Evolutionary conservation across 2,113 vertebrate species (phyloP).

Genomic region (Laticauda laticaudata): DNA sequence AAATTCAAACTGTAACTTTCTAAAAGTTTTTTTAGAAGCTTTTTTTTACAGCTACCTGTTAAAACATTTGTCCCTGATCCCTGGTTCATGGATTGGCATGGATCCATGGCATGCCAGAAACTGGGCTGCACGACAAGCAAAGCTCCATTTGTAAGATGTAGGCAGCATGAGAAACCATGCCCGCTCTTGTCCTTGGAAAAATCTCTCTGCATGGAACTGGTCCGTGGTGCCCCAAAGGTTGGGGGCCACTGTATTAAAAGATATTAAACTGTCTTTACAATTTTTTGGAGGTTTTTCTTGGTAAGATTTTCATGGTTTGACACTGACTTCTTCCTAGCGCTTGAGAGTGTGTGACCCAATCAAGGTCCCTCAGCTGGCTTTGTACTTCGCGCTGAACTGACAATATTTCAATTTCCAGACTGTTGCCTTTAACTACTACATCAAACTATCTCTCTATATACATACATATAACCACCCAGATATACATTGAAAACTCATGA

Average conservation of each 20-base stretch:
- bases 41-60: not conserved
- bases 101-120: too few relatives aligned
- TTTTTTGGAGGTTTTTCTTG: not conserved
- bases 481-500: not conserved
- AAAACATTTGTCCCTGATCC: not conserved
- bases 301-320: not conserved
- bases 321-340: not conserved
- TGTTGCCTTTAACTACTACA: not conserved
- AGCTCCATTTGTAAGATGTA: too few relatives aligned
- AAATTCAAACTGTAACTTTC: not conserved
- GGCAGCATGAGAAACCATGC: too few relatives aligned
- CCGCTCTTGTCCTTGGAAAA: too few relatives aligned
- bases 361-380: not conserved
- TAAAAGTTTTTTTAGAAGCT: not conserved
- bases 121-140: too few relatives aligned
- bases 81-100: too few relatives aligned
- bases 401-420: not conserved
- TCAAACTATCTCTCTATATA: not conserved
- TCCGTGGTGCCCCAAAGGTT: too few relatives aligned
- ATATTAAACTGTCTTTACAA: not conserved
- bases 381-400: not conserved
- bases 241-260: not conserved
- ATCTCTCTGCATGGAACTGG: too few relatives aligned
- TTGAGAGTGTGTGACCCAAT: not conserved
- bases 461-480: not conserved